Evolutionary conservation across 2,113 vertebrate genomes (phyloP), one percentile per base, ranked within the genome.

Genomic region (Pachyramphus minor): DNA sequence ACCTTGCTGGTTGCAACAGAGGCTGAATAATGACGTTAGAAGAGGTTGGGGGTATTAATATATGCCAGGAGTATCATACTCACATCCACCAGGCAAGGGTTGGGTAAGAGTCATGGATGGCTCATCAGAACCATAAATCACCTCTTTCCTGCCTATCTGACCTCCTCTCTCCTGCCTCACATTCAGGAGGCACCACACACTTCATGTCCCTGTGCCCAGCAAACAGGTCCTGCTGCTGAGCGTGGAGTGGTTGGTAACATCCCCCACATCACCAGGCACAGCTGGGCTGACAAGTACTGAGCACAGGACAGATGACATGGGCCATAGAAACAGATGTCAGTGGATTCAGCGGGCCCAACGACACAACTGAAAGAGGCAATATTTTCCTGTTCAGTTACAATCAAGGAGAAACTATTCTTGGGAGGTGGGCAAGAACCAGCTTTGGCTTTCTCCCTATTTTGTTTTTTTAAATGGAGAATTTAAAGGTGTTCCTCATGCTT

Each of bases 191-290:
- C 19, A 35, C 49, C 3, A 20, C 17, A 37, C 42, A 35, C 23
- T 41, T 24, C 5, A 4, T 12, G 30, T 10, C 37, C 62, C 42
- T 13, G 1, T 44, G 35, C 63, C 53, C 59, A 55, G 23, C 50
- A 16, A 71, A 33, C 7, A 21, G n/a, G 58, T 66, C 59, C n/a
- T 86, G 37, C n/a, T 62, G 8, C 68, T 60, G 23, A 39, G 42
- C 31, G 66, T 28, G 8, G 55, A 1, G 85, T 6, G 35, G n/a
- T 0, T 8, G 53, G 9, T 11, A 62, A 18, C 44, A 2, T 21
- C 18, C 8, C 2, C 53, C 39, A 33, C 21, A 7, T 22, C 8
- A 11, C 23, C 30, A 6, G 0, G 0, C 2, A 28, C 27, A 21
- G 28, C 42, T 14, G 42, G 35, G 37, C 18, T 49, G 50, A 19